These are phyloP conservation scores for Argopecten irradians DNA, from an alignment of 1,140 invertebrate genomes.

Conservation along the genomic window DNA sequence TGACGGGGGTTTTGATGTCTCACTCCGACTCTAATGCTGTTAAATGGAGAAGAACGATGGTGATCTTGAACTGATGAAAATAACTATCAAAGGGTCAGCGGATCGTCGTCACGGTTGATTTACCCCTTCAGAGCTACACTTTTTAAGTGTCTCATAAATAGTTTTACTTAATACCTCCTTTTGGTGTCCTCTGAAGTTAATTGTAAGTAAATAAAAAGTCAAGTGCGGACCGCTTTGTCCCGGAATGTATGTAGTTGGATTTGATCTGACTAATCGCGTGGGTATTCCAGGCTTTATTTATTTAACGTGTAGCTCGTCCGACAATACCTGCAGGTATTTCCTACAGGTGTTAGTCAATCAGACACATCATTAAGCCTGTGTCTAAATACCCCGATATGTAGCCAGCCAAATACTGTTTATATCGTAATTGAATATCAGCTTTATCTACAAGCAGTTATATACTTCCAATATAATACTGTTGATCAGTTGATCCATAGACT, in stretches of 20 bases:
- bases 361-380: too few species aligned
- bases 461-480: too few species aligned
- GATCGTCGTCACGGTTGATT: neutral
- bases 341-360: neutral
- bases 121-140: neutral
- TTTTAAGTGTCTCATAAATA: conserved; percentile 15
- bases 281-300: conserved; percentile 9
- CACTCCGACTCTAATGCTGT: neutral
- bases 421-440: too few species aligned
- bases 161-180: conserved; percentile 22
- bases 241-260: conserved; percentile 1
- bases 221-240: conserved; percentile 6
- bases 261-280: conserved; percentile 8
- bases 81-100: neutral
- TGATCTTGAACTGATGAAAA: conserved; percentile 22
- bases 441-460: too few species aligned
- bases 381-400: too few species aligned
- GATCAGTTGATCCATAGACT: too few species aligned
- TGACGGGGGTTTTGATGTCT: neutral
- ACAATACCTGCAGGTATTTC: neutral
- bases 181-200: conserved; percentile 16
- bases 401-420: neutral
- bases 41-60: conserved; percentile 16
- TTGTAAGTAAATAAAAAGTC: conserved; percentile 23
- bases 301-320: neutral